Base-by-base conservation (phyloP, 2,113 vertebrate genomes). In the Abramis brama region DNA sequence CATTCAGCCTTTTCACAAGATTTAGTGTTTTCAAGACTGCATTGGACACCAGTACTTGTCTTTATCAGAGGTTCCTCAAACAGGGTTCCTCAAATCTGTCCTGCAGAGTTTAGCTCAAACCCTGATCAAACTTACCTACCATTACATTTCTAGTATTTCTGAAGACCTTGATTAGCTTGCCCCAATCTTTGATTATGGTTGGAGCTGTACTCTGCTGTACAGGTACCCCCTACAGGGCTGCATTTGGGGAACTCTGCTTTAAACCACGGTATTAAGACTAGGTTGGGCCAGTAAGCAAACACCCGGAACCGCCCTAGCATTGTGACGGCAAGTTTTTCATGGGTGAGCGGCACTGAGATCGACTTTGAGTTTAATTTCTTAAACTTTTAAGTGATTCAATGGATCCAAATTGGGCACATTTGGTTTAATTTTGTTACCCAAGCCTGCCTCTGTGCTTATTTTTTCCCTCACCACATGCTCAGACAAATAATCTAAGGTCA, bases 361-460 rank as follows among this genome's bases (percentile, higher is more conserved):
- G 27, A 27, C 27, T 27, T 27, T 74, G 8, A 0, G 36, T 74
- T 74, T 25, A 2, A 47, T 74, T 74, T 74, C 12, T 25, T 74
- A 25, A 74, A 74, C 39, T 15, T 74, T 25, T 47, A 25, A 47
- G 8, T 47, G 71, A 47, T 74, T 74, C 71, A 25, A 25, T 10
- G 23, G 71, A 47, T 71, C 33, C 17, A 70, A 70, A 39, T 39
- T 74, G 23, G 71, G 71, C 43, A 75, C 43, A 25, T 75, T 75
- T 75, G 68, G 5, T 71, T 71, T 71, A 4, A 5, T n/a, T 73
- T n/a, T n/a, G 68, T 71, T 73, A 43, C 11, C 36, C 21, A 73
- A 73, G 68, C 68, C 66, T 21, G 19, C 33, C 4, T 9, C 70
- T n/a, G 21, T 39, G 70, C 70, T 43, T 73, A 73, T 73, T 73